Base-by-base conservation (phyloP, 2,888 invertebrate species). In the Reticulitermes lucifugus region DNA sequence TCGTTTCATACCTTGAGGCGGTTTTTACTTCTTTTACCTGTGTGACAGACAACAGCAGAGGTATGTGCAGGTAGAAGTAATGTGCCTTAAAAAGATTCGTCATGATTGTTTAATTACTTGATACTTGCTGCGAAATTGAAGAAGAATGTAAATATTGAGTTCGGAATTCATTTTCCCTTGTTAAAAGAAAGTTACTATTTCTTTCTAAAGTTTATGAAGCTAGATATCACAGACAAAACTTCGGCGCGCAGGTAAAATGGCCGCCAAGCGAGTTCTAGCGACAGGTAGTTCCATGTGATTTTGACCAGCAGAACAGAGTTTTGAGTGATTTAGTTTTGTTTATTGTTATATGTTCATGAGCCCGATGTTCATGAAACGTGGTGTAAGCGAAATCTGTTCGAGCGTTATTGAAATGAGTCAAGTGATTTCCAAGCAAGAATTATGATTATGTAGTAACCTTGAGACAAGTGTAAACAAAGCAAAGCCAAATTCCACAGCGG, bases 21-120 rank as follows among this genome's bases (percentile, higher is more conserved):
- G 55, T 59, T 83, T 59, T 83, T 59, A 75, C 77, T 75, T 59
- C 35, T 83, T 75, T 73, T 83, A 83, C 83, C 83, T 83, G 83
- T 83, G 22, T 59, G 75, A 59, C 75, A 75, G 59, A 35, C 83
- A 83, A 59, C 83, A 83, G 75, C 43, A 83, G 51, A 83, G 83
- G 83, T 83, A 83, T 83, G 83, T 83, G 73, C 83, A 80, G 80
- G 80, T 80, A 73, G 73, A 73, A 25, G 14, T 35, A 71, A 46
- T 29, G 35, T 41, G 25, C 73, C 29, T 0, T 73, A 46, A 12
- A 46, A 12, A 5, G 10, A 12, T 4, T n/a, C n/a, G 25, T 25
- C n/a, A 25, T n/a, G n/a, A 2, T 65, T 65, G 25, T 65, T 65
- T 65, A n/a, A 25, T 65, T 65, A 25, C 7, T 6, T n/a, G 65